Base-by-base conservation (phyloP, 2,888 invertebrate genomes). In the Drosophila borealis region DNA sequence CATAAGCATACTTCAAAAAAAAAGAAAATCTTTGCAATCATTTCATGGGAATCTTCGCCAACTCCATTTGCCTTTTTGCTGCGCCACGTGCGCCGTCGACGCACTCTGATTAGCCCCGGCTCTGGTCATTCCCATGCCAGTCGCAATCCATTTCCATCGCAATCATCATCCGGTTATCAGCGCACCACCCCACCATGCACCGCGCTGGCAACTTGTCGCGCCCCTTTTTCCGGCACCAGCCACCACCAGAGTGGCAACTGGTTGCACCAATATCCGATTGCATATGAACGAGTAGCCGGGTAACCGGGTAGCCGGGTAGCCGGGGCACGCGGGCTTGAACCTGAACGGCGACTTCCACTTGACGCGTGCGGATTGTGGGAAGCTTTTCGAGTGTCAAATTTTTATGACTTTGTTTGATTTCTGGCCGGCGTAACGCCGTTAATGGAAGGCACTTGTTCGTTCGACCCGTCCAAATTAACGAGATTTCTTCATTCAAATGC, bases 331-430 rank as follows among this genome's bases (percentile, higher is more conserved):
- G 17, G 51, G 42, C 19, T 11, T 36, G 37, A 21, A 10, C 9
- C 39, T 41, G 33, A 44, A 42, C n/a, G 39, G 41, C 37, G 53
- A 50, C 53, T 49, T 39, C 36, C 76, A 80, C 84, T 80, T 80
- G 84, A 75, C 88, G 87, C 88, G 89, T 87, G 88, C 72, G 81
- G 70, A 72, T 88, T 80, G 80, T 76, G 89, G 76, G 72, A 86
- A 89, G 75, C 67, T 66, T 80, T 78, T 78, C 51, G 68, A 86
- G 88, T 86, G 87, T 78, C 87, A 83, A 73, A 89, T 80, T 89
- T 88, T 89, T 89, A 89, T 89, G 86, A 86, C 81, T 89, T 74
- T 89, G 83, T 89, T 85, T 89, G 89, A 89, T 85, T 85, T 89
- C 74, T 74, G 63, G 55, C 67, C 65, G 86, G 88, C 90, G 48